These are phyloP conservation scores for Penaeus indicus DNA, from an alignment of 1,140 invertebrate genomes.

Conservation along the genomic window DNA sequence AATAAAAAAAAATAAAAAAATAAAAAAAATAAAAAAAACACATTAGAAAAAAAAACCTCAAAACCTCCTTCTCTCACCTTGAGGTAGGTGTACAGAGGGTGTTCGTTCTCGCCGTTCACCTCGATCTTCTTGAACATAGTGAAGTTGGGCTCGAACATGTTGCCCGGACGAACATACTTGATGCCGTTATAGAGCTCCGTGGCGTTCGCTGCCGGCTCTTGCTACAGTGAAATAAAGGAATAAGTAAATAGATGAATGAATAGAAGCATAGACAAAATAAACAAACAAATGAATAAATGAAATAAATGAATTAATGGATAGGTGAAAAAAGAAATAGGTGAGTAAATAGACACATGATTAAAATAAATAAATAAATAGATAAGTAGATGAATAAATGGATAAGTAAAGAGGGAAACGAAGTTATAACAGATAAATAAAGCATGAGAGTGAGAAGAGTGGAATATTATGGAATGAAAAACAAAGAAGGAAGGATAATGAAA, in stretches of 20 bases:
- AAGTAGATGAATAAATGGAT: too few relatives aligned
- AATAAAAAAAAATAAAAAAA: too few relatives aligned
- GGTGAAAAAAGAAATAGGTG: neutral
- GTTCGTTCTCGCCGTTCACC: slow-evolving; percentile 69
- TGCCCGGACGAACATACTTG: slow-evolving; percentile 69
- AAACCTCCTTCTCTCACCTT: slow-evolving; percentile 39
- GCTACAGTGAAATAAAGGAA: slow-evolving; percentile 21
- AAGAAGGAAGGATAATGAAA: too few relatives aligned
- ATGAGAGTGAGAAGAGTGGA: too few relatives aligned
- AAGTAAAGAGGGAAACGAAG: too few relatives aligned
- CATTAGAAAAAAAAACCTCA: too few relatives aligned
- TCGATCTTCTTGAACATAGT: slow-evolving; percentile 69
- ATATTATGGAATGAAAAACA: too few relatives aligned
- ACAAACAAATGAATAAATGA: neutral
- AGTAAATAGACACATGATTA: neutral
- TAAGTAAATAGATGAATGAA: neutral
- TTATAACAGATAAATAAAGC: too few relatives aligned
- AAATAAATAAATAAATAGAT: too few relatives aligned
- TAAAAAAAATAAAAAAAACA: neutral
- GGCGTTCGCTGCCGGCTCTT: slow-evolving; percentile 67
- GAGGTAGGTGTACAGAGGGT: slow-evolving; percentile 68
- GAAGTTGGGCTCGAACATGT: slow-evolving; percentile 69
- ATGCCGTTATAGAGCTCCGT: slow-evolving; percentile 68
- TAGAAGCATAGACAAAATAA: neutral
- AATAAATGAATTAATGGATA: neutral